Base-by-base conservation (phyloP, 1,140 invertebrate species). In the Drosophila jambulina region DNA sequence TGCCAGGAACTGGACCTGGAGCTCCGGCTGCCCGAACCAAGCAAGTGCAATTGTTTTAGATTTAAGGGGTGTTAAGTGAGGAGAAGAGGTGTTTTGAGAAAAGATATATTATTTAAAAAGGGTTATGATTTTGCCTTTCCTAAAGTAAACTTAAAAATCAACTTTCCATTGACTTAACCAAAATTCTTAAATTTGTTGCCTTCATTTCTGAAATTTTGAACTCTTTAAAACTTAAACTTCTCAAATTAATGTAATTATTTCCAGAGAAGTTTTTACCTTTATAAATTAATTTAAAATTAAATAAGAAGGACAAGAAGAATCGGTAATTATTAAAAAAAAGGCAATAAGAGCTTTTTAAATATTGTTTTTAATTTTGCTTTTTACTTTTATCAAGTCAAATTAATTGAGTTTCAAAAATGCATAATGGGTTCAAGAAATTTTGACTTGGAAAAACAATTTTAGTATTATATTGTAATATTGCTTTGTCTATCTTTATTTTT, bases 1-100 rank as follows among this genome's bases (percentile, higher is more conserved):
- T 86, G 83, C 42, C 29, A 58, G 29, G 62, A 43, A 6, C 13
- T 82, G 27, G 45, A 65, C 21, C 12, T 19, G 4, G 1, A 38
- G 12, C 10, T 38, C 0, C 23, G 10, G 3, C 12, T 17, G 6
- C 38, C 38, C 6, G 0, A 21, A 21, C 5, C 36, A 32, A 32
- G 12, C 36, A 21, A 43, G 32, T 74, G 70, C 27, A 71, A 32
- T 48, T 77, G 61, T 48, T 76, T 58, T 29, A 40, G 7, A 8
- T 21, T 71, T 48, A 38, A 38, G 53, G 34, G 21, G 21, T 25
- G 4, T 38, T 54, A 38, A 38, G n/a, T n/a, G n/a, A n/a, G 9
- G 9, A 7, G 8, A 19, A 23, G 6, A 2, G 12, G 10, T 7
- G n/a, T 10, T 25, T 6, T 2, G n/a, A 13, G 2, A 7, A 53